Conservation (phyloP, 2,888 invertebrate species). For the Anorthoa munda region DNA sequence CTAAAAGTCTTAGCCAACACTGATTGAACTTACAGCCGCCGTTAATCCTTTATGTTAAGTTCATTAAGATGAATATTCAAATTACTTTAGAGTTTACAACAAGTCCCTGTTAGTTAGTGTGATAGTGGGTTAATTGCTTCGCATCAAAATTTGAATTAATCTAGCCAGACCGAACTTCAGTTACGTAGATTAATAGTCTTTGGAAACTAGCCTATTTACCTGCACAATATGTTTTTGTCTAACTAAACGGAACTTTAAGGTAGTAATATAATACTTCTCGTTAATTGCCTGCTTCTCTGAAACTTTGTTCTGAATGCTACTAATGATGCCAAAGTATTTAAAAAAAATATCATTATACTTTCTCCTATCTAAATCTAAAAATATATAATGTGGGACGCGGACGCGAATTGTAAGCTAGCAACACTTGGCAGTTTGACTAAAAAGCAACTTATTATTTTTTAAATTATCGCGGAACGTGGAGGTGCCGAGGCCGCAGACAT, state of each 20-base stretch:
- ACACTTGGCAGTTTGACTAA: not conserved
- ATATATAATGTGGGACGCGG: not conserved
- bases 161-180: too few relatives aligned
- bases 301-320: not conserved
- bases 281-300: not conserved
- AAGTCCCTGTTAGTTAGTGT: too few relatives aligned
- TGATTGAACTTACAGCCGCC: not conserved
- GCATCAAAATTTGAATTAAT: constrained; percentile 35
- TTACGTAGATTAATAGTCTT: too few relatives aligned
- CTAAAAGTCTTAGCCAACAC: constrained; percentile 3
- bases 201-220: too few relatives aligned
- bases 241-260: too few relatives aligned
- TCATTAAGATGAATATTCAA: constrained; percentile 37
- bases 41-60: constrained; percentile 18
- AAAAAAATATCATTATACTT: not conserved
- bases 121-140: constrained; percentile 43
- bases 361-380: not conserved
- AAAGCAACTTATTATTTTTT: not conserved
- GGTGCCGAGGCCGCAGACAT: not conserved
- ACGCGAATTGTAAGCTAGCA: not conserved
- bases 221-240: too few relatives aligned
- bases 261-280: not conserved
- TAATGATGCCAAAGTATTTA: not conserved
- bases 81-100: constrained; percentile 30
- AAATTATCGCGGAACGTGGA: not conserved